Evolutionary conservation across 2,797 vertebrate species (phyloP), one percentile per base, ranked within the genome.

Genomic region (Amphiprion clarkii): DNA sequence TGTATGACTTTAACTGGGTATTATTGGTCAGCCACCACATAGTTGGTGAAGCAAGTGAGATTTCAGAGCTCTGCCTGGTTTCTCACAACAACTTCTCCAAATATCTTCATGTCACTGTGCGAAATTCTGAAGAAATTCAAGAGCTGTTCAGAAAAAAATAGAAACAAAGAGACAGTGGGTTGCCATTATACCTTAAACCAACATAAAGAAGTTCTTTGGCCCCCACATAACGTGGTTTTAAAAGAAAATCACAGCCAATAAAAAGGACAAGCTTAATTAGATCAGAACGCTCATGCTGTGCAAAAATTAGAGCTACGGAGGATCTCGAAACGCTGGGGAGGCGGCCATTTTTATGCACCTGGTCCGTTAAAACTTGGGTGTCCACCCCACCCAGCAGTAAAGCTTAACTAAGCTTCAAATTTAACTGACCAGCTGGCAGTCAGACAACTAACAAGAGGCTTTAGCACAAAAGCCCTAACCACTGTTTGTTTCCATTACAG

Each of bases 391-490:
- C 78, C 80, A 56, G 70, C 83, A 71, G 76, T 86, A 87, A 87
- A 90, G 75, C 67, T 82, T 52, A 64, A 81, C 76, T 79, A 27
- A 0, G 73, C 77, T 78, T 79, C 77, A 82, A 80, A 83, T 83
- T 87, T 72, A 86, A 87, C 85, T 86, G 90, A 93, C 89, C 93
- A 92, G 88, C 88, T 92, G 92, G 86, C 85, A 80, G 81, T 86
- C 83, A 87, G 74, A 90, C 76, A 76, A 67, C 81, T 78, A 78
- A 88, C 85, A 1, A 89, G 83, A 39, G 48, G 65, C 73, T 88
- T 86, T 67, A 71, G 75, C 48, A 84, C 87, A 85, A 84, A 82
- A 81, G 83, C 78, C 17, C 57, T 65, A 80, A 83, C 89, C 69
- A 46, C 76, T 85, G 82, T 91, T 92, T 92, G 85, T 93, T 89